These are phyloP conservation scores for Rhyacophila evoluta DNA, from an alignment of 2,888 invertebrate species.

Conservation along the genomic window DNA sequence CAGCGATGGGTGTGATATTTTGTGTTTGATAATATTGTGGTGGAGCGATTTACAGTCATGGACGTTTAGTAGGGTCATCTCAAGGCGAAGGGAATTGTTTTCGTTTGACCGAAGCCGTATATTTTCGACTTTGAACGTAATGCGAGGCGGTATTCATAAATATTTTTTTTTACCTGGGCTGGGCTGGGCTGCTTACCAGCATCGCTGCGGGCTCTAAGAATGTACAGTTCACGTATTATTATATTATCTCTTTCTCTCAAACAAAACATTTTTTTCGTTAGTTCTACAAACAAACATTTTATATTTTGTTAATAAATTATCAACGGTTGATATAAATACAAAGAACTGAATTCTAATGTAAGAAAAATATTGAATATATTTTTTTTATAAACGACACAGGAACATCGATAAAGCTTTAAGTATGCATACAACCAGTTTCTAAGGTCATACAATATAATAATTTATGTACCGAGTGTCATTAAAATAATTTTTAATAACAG, in stretches of 20 bases:
- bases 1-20: background rate
- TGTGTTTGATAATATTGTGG: background rate
- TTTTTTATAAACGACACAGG: too few species aligned
- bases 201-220: conserved; percentile 33
- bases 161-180: conserved; percentile 43
- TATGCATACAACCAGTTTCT: too few species aligned
- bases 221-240: background rate
- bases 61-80: background rate
- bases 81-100: background rate
- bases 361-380: too few species aligned
- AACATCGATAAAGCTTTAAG: too few species aligned
- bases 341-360: background rate
- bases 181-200: too few species aligned
- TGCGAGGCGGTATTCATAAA: conserved; percentile 27
- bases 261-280: conserved; percentile 1
- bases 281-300: background rate
- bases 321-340: background rate
- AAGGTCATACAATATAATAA: too few species aligned
- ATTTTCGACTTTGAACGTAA: conserved; percentile 5
- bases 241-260: background rate
- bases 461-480: too few species aligned
- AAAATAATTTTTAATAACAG: too few species aligned
- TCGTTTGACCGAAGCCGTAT: conserved; percentile 35
- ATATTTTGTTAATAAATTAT: background rate
- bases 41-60: background rate